Conservation (phyloP, 2,888 invertebrate species). For the Dryobotodes eremita region DNA sequence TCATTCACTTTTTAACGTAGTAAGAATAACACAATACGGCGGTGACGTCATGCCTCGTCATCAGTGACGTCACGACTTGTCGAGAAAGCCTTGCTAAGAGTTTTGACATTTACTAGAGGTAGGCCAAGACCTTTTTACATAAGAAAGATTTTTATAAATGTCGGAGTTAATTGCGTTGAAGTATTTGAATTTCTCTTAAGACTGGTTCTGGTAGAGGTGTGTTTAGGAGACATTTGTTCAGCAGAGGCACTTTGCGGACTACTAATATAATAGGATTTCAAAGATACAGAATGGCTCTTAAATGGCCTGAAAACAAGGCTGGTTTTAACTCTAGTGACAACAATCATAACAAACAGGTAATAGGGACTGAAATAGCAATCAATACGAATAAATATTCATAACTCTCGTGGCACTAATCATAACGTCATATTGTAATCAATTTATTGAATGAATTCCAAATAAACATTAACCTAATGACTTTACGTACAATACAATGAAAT, state of each 20-base stretch:
- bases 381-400: slow-evolving; percentile 39
- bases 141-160: slow-evolving; percentile 27
- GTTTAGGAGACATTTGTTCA: neutral
- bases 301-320: neutral
- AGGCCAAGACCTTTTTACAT: slow-evolving; percentile 24
- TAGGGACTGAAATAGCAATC: slow-evolving; percentile 8
- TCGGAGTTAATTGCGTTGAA: slow-evolving; percentile 25
- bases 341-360: slow-evolving; percentile 8
- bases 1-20: slow-evolving; percentile 26
- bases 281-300: neutral
- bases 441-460: slow-evolving; percentile 34
- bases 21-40: slow-evolving; percentile 42
- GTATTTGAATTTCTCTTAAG: slow-evolving; percentile 30
- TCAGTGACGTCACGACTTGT: slow-evolving; percentile 43
- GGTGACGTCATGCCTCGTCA: slow-evolving; percentile 26
- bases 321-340: neutral
- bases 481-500: neutral
- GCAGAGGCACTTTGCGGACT: neutral
- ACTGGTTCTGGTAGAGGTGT: neutral
- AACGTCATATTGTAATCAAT: slow-evolving; percentile 23
- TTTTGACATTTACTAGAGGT: slow-evolving; percentile 49
- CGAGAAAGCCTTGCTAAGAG: slow-evolving; percentile 44
- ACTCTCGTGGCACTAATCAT: neutral
- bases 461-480: slow-evolving; percentile 30
- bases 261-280: neutral